Evolutionary conservation across 1,140 invertebrate genomes (phyloP), one percentile per base, ranked within the genome.

Genomic region (Pseudomyrmex pallidus): DNA sequence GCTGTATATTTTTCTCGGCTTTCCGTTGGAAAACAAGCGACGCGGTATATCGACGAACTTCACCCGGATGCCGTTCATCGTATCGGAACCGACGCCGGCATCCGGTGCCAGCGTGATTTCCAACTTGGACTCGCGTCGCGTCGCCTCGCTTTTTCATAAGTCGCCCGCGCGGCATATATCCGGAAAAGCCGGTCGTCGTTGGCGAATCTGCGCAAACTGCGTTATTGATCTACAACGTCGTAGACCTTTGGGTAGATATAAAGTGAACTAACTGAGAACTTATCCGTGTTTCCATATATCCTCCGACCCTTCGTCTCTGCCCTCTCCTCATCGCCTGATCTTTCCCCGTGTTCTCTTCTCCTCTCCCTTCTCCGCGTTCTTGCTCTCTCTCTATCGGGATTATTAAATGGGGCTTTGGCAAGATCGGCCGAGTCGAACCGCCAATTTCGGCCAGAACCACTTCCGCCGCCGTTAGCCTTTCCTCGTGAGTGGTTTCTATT

Each of bases 351-450:
- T 35, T 35, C 64, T 64, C 74, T 67, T 44, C 61, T n/a, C 61
- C 52, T 64, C 44, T 54, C 56, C 25, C 59, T 56, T 83, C 52
- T 77, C 57, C 61, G 61, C 61, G 52, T 62, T 22, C 57, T 9
- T n/a, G 67, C 50, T 83, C 62, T 50, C 78, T 73, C 68, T 52
- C 83, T 67, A 83, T 85, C 78, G 84, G 73, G 87, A 89, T 89
- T 89, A 89, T 89, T 89, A 89, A 89, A 87, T 80, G 73, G 72
- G 57, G 78, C 87, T 88, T 88, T 85, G 87, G 87, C 87, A 83
- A 85, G 87, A 88, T 85, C 85, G 85, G 72, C 62, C 73, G 76
- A 59, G 83, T 77, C 76, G 83, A 73, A 85, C 84, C 83, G 76
- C 73, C 87, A 89, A 89, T 89, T 89, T 89, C 78, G 83, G 62